Evolutionary conservation across 2,113 vertebrate genomes (phyloP).

Genomic region (Hydropotes inermis): DNA sequence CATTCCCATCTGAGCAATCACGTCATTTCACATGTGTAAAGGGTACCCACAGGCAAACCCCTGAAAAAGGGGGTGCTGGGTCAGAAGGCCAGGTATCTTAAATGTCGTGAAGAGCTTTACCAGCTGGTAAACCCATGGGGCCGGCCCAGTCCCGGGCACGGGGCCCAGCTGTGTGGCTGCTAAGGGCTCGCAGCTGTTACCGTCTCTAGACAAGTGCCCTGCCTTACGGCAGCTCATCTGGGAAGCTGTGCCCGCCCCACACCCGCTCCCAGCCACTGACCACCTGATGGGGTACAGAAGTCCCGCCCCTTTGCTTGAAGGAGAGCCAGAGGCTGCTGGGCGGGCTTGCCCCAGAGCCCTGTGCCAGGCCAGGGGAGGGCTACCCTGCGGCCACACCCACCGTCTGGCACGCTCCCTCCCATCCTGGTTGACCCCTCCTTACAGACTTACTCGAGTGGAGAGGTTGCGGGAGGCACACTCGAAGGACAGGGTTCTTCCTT

Average conservation of each 20-base stretch:
- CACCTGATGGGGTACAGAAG: background rate
- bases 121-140: background rate
- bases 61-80: background rate
- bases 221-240: background rate
- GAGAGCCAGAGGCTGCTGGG: background rate
- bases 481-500: background rate
- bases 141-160: no score
- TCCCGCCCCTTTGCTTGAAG: background rate
- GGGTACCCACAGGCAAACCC: background rate
- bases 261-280: background rate
- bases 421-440: background rate
- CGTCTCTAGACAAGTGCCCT: background rate
- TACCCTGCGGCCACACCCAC: background rate
- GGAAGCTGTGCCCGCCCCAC: accelerated
- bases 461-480: background rate
- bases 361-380: background rate
- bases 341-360: background rate
- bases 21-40: background rate
- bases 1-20: background rate
- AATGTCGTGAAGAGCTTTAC: background rate
- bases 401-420: background rate
- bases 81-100: background rate
- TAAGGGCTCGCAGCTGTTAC: background rate
- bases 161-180: background rate
- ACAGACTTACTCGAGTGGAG: background rate